Percentiles rank a stretch among this genome's conserved stretches.
phyloP scores from a whole-genome alignment of 2,888 invertebrate genomes.

The Harmothoe impar region DNA sequence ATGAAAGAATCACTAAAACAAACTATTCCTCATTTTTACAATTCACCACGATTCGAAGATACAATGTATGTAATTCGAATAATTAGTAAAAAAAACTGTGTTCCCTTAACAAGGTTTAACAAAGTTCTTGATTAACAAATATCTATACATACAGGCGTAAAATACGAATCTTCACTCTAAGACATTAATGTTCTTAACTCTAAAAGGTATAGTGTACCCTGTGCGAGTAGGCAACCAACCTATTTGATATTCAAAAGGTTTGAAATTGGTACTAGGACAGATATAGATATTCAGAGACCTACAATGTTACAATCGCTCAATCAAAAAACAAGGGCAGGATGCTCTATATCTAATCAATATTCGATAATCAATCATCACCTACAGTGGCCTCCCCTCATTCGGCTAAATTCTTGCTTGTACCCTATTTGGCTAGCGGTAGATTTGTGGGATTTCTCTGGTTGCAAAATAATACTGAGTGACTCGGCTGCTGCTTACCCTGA shows the following conservation, averaged over 20 bases:
- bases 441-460: neutral
- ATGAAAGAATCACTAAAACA: neutral
- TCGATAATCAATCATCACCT: too few relatives aligned
- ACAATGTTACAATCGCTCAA: too few relatives aligned
- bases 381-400: too few relatives aligned
- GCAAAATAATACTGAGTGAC: constrained; percentile 43
- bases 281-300: too few relatives aligned
- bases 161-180: too few relatives aligned
- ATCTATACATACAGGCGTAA: neutral
- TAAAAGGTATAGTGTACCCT: too few relatives aligned
- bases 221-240: too few relatives aligned
- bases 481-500: constrained; percentile 15
- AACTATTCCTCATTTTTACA: neutral
- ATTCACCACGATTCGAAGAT: neutral
- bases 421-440: neutral
- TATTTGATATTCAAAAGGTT: too few relatives aligned
- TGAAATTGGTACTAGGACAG: too few relatives aligned
- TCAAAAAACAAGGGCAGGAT: too few relatives aligned
- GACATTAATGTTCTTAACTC: too few relatives aligned
- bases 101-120: constrained; percentile 14
- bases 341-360: too few relatives aligned
- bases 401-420: neutral
- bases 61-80: neutral
- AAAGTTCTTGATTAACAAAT: constrained; percentile 21
- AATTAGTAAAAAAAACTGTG: neutral